Evolutionary conservation across 2,797 vertebrate genomes (phyloP).

Genomic region (Sebastes hubbsi): DNA sequence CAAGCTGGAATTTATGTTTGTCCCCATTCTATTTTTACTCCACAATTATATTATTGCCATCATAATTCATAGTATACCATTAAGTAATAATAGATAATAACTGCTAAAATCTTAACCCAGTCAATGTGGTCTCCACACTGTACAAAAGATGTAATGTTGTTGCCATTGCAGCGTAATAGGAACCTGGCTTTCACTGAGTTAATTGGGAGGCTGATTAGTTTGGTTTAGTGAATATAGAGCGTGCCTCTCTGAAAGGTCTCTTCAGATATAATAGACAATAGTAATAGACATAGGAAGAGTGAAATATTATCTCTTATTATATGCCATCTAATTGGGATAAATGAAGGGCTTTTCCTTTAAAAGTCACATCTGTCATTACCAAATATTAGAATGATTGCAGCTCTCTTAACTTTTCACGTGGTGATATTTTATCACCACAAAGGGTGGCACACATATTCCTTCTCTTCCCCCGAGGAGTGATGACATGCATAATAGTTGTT

Average conservation of each 20-base stretch:
- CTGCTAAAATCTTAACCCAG: neutral
- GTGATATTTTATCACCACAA: neutral
- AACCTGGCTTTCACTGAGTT: slow-evolving; percentile 12
- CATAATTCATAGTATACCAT: neutral
- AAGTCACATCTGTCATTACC: neutral
- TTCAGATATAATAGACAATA: neutral
- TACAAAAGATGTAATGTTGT: slow-evolving; percentile 8
- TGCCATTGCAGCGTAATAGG: neutral
- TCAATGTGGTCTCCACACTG: neutral
- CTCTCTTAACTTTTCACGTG: neutral
- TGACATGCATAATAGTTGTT: neutral
- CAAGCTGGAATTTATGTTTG: neutral
- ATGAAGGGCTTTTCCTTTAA: neutral
- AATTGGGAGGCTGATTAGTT: slow-evolving; percentile 15
- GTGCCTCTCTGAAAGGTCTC: neutral
- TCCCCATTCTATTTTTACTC: neutral
- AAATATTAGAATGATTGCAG: slow-evolving; percentile 5
- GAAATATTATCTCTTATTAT: neutral
- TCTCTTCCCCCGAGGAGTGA: neutral
- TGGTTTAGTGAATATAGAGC: neutral
- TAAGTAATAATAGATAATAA: slow-evolving; percentile 10
- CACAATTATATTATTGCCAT: neutral
- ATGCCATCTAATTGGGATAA: neutral
- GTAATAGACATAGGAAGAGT: neutral
- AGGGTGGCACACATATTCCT: neutral